Base-by-base conservation (phyloP, 2,113 vertebrate species). In the Onychostoma macrolepis region DNA sequence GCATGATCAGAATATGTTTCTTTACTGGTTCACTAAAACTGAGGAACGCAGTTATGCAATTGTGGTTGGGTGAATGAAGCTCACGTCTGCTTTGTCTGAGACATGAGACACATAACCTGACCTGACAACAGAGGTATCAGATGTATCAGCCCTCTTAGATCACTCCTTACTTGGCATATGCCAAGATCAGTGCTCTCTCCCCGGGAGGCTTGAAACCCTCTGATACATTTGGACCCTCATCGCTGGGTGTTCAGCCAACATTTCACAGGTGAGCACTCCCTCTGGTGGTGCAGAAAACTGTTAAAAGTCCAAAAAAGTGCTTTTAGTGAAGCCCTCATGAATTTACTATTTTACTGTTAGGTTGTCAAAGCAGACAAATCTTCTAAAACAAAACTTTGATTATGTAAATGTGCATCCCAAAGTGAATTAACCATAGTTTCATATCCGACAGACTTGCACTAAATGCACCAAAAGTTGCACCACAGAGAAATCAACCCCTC, bases 241-340 rank as follows among this genome's bases (percentile, higher is more conserved):
- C 8, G 28, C 28, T 74, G 74, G 43, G 67, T 71, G 65, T 78
- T 53, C 72, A 53, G 80, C 6, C 50, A 41, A 80, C 69, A 86
- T 89, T 89, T 90, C 69, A 80, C 86, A 87, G 86, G 83, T 87
- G 74, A 88, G 88, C 53, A 86, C 89, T 87, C 89, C 89, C 89
- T 90, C 89, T 90, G 84, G 84, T 90, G 89, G 89, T 89, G 75
- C 87, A 67, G 36, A 2, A 77, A 77, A 71, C 63, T 61, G 74
- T 50, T 69, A 58, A 88, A 86, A 63, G 80, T 86, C 83, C 28
- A 28, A 19, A 19, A 26, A 86, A 80, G 74, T 85, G 24, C 41
- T 41, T 53, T 30, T 24, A 26, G 77, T 53, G 58, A 33, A 56
- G 56, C 41, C 41, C 26, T 26, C 30, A 77, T 88, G 43, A 43